Base-by-base conservation (phyloP, 2,797 vertebrate species). In the Paguma larvata region DNA sequence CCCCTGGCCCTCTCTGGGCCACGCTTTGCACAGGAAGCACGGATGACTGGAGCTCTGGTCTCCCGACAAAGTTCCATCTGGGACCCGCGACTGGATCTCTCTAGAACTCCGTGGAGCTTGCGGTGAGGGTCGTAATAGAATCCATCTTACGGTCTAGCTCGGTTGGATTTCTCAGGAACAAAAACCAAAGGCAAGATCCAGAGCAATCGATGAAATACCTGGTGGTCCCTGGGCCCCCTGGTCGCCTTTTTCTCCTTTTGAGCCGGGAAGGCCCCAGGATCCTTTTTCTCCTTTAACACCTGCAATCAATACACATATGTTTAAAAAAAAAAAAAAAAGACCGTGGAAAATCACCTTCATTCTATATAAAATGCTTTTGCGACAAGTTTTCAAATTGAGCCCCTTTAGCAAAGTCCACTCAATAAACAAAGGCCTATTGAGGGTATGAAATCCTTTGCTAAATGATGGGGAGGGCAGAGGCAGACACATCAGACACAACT, bases 191-290 rank as follows among this genome's bases (percentile, higher is more conserved):
- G 27, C 6, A n/a, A 94, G 46, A 23, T 34, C 44, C 65, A 65
- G n/a, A 88, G 56, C 1, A 89, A 85, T 34, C 77, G 53, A 13
- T 78, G 34, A 4, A 30, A 78, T 98, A 99, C 99, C 99, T 98
- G 99, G 98, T 96, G 98, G 98, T 75, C 99, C 99, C 3, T 99
- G 99, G 38, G 98, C 95, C 5, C 99, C 99, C 92, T 98, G 98
- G 62, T 99, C 99, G 62, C 99, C 99, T 86, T 99, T 99, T 78
- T 99, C 99, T 98, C 99, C 99, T 98, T 99, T 99, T 4, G 97
- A 68, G 67, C 98, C 97, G 0, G 90, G 98, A 51, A 96, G 94
- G n/a, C 95, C 97, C 98, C 98, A 99, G 90, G 98, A 98, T 77
- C 98, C 98, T 96, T 98, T 98, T 75, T 97, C 98, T 98, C 97